Base-by-base conservation (phyloP, 2,797 vertebrate genomes). In the Esox masquinongy region DNA sequence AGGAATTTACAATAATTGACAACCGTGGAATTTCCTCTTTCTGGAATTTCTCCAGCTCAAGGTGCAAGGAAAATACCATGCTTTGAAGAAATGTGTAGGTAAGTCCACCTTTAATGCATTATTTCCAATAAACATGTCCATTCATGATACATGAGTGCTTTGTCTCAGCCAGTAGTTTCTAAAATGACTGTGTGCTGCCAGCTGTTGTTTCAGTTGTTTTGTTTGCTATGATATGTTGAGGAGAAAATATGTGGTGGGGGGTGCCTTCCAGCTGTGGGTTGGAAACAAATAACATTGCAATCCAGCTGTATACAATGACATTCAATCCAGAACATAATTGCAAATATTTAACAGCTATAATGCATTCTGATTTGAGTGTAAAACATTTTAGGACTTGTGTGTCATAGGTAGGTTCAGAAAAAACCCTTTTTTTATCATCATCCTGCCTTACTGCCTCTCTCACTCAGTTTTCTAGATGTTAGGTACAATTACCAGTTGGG, bases 271-370 rank as follows among this genome's bases (percentile, higher is more conserved):
- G 43, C 43, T 47, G 43, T 14, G 43, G 24, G 43, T 39, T 69
- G 70, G n/a, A 24, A 8, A 39, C 24, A 73, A 75, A 73, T 61
- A 78, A 56, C 47, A 31, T 17, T 7, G 11, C 19, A 9, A 74
- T 70, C 76, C 88, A 89, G 88, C 88, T 91, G 88, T 85, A 84
- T 78, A 86, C 79, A 89, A 87, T 77, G 31, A 31, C 72, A 78
- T 76, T 83, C 24, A 22, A 22, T 24, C 56, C 22, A 22, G 22
- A 59, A 59, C 9, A 59, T 1, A 59, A 59, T 24, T 59, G 3
- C 22, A 59, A 59, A 24, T 56, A 22, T 59, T 12, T 11, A 24
- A 59, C 22, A 24, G 22, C 56, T 59, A 11, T 59, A 59, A 59
- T 59, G n/a, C 56, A 12, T 59, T 24, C 6, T 59, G n/a, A 59